A percentile compares a stretch with the other conserved stretches of the same genome.
phyloP scores from a whole-genome alignment of 2,113 vertebrate genomes.

The Bungarus multicinctus region DNA sequence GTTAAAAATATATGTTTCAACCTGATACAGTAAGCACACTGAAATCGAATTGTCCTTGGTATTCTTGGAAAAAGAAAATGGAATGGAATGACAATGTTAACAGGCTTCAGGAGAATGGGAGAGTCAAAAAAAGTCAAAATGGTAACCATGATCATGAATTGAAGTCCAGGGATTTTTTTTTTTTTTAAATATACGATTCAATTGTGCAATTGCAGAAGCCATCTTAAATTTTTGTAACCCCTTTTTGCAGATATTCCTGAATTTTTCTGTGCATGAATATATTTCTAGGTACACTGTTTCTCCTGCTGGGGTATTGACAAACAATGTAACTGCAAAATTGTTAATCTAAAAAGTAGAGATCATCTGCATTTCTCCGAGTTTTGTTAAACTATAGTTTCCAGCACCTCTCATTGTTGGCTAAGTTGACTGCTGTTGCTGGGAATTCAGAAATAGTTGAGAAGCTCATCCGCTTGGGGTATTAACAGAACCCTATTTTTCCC shows the following conservation, averaged over 20 bases:
- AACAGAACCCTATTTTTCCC: too few species aligned
- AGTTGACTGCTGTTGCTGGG: not conserved
- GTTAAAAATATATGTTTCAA: not conserved
- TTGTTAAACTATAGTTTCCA: not conserved
- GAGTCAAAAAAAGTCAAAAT: not conserved
- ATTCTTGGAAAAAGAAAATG: not conserved
- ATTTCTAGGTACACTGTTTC: not conserved
- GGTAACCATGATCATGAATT: not conserved
- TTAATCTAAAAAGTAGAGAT: not conserved
- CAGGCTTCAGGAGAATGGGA: not conserved
- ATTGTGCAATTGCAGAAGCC: not conserved
- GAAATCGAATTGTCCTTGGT: not conserved
- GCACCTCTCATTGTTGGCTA: not conserved
- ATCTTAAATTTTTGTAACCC: not conserved
- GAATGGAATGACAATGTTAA: not conserved
- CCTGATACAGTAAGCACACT: not conserved
- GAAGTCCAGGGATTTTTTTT: not conserved
- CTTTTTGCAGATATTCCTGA: not conserved
- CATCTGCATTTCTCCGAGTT: not conserved
- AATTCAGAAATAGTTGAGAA: not conserved
- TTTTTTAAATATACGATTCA: not conserved
- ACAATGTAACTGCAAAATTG: not conserved
- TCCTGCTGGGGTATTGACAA: not conserved
- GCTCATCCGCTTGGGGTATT: not conserved
- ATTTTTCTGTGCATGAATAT: not conserved